Evolutionary conservation across 2,113 vertebrate species (phyloP), one percentile per base, ranked within the genome.

Genomic region (Isurus oxyrinchus): DNA sequence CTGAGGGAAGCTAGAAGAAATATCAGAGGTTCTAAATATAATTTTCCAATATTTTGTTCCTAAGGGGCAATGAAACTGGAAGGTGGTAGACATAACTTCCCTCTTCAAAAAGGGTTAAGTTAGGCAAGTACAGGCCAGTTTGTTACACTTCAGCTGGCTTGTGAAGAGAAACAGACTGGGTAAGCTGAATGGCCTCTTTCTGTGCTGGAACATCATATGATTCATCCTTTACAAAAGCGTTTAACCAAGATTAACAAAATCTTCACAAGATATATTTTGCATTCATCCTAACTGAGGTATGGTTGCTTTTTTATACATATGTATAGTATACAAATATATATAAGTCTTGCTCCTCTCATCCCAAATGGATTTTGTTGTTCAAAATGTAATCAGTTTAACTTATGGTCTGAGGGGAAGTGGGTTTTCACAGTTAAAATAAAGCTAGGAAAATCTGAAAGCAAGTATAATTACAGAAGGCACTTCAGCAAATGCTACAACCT

Each of bases 351-450:
- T 40, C n/a, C 14, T 21, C 16, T 55, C 31, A n/a, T 91, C 88
- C 88, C 53, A 91, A 91, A 91, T 91, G 88, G 53, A 91, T 59
- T 88, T 91, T 59, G 88, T 13, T 59, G 88, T 27, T 35, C 4
- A 14, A 81, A 81, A 81, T 40, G n/a, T 91, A 57, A n/a, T 91
- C 55, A 91, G 55, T 91, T 61, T 87, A 87, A 87, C 84, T 53
- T 49, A 0, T 66, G 49, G 55, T 91, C 55, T 35, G 0, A 14
- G 88, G 59, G 88, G 55, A 57, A 91, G 53, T 91, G 53, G 31
- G 4, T 57, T 91, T 91, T 31, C 55, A 91, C 88, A 59, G 27
- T 91, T 91, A 57, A 16, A 59, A 59, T 16, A 16, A 57, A 35
- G 55, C 31, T 59, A 5, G 55, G 27, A n/a, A 91, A 57, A 59